Evolutionary conservation across 2,113 vertebrate species (phyloP).

Genomic region (Sterrhoptilus dennistouni): DNA sequence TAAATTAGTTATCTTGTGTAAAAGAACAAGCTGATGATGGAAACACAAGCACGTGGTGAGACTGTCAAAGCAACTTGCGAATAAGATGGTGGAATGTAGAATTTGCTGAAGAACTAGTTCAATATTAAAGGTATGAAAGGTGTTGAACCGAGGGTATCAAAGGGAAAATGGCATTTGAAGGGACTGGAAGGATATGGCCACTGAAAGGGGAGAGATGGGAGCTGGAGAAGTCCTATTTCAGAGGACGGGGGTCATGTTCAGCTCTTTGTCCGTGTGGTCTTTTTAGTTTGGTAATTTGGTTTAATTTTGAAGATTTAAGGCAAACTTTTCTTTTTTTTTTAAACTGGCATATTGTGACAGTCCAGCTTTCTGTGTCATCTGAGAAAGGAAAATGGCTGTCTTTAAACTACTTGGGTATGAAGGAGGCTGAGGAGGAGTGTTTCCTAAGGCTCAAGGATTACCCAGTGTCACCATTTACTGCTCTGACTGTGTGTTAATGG

Average conservation of each 20-base stretch:
- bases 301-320: background rate
- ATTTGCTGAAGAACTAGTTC: background rate
- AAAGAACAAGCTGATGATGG: background rate
- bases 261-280: background rate
- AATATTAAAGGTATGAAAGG: background rate
- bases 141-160: background rate
- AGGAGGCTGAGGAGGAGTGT: background rate
- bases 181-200: background rate
- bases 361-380: background rate
- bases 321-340: background rate
- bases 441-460: background rate
- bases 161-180: background rate
- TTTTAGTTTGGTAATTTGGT: background rate
- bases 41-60: fast-evolving
- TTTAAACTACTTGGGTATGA: background rate
- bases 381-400: background rate
- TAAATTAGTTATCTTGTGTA: background rate
- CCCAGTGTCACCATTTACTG: background rate
- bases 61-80: background rate
- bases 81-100: background rate
- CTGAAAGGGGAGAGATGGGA: background rate
- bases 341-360: background rate
- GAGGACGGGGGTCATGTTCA: background rate
- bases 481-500: background rate
- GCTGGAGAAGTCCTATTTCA: background rate